Conservation (phyloP, 2,797 vertebrate species). For the Poeciliopsis turneri region DNA sequence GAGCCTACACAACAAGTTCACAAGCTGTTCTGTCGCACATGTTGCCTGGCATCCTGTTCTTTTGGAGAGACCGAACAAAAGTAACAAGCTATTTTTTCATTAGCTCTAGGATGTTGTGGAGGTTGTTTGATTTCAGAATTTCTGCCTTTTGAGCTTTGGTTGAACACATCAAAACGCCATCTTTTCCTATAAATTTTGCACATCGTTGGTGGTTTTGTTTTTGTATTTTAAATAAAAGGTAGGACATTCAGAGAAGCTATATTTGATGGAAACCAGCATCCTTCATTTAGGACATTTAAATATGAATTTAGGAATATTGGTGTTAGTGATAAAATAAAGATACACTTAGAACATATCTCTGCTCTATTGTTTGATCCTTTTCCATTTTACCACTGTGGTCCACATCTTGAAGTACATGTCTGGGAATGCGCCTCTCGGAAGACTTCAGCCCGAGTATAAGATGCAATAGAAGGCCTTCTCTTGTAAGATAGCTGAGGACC, state of each 20-base stretch:
- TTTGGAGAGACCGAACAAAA: constrained; percentile 66
- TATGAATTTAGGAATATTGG: neutral
- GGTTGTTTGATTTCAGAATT: constrained; percentile 66
- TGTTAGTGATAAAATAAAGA: neutral
- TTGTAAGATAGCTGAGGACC: constrained; percentile 71
- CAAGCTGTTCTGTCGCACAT: constrained; percentile 76
- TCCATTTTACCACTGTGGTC: constrained; percentile 38
- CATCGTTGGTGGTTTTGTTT: constrained; percentile 55
- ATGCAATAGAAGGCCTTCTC: constrained; percentile 57
- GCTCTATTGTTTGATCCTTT: constrained; percentile 37
- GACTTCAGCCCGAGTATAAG: constrained; percentile 50
- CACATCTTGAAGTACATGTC: constrained; percentile 36
- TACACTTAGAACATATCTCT: constrained; percentile 4
- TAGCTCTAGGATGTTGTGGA: constrained; percentile 69
- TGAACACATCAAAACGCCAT: constrained; percentile 60
- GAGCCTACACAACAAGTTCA: constrained; percentile 76
- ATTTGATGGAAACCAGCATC: neutral
- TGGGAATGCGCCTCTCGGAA: constrained; percentile 25
- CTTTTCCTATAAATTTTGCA: constrained; percentile 53
- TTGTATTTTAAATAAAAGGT: constrained; percentile 49
- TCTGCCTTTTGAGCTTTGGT: constrained; percentile 60
- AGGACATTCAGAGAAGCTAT: neutral
- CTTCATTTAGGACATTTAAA: neutral
- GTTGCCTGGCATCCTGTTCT: constrained; percentile 64
- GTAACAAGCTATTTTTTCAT: constrained; percentile 75